A percentile compares a stretch with the other conserved stretches of the same genome.
Evolutionary conservation across 2,888 invertebrate genomes (phyloP).

Genomic region (Philopedon plagiatum): DNA sequence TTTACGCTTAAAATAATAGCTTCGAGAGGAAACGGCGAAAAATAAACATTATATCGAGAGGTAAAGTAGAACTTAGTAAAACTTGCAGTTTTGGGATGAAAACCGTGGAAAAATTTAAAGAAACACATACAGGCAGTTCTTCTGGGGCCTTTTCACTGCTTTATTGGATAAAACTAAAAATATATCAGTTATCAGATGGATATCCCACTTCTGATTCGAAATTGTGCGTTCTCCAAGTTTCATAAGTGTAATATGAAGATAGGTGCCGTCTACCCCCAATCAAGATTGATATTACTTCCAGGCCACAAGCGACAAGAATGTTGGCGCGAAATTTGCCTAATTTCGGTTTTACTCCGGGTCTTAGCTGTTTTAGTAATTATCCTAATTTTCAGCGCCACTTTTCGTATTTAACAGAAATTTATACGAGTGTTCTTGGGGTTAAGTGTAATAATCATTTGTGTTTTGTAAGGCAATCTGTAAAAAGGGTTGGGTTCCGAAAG

Average conservation of each 20-base stretch:
- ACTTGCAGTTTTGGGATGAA: neutral
- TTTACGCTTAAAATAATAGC: conserved; percentile 50
- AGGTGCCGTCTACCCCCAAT: conserved; percentile 4
- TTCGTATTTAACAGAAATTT: conserved; percentile 36
- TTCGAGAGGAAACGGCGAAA: conserved; percentile 37
- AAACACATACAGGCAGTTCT: no score
- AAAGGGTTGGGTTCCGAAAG: neutral
- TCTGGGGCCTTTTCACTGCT: no score
- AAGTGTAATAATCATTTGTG: conserved; percentile 30
- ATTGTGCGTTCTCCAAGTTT: conserved; percentile 1
- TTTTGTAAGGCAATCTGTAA: conserved; percentile 13
- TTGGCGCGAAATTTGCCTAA: conserved; percentile 37
- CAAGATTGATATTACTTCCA: conserved; percentile 30
- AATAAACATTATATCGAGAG: conserved; percentile 46
- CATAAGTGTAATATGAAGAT: conserved; percentile 28
- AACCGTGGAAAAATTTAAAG: neutral
- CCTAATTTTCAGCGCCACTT: conserved; percentile 38
- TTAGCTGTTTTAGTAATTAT: conserved; percentile 34
- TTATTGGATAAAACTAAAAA: no score
- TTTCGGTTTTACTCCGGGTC: conserved; percentile 20
- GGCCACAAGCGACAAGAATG: conserved; percentile 24
- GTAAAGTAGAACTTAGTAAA: conserved; percentile 14
- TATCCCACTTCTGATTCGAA: no score
- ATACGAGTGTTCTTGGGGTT: conserved; percentile 34
- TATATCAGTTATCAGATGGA: no score